Evolutionary conservation across 2,888 invertebrate genomes (phyloP), one percentile per base, ranked within the genome.

Genomic region (Sylvicola cinctus): DNA sequence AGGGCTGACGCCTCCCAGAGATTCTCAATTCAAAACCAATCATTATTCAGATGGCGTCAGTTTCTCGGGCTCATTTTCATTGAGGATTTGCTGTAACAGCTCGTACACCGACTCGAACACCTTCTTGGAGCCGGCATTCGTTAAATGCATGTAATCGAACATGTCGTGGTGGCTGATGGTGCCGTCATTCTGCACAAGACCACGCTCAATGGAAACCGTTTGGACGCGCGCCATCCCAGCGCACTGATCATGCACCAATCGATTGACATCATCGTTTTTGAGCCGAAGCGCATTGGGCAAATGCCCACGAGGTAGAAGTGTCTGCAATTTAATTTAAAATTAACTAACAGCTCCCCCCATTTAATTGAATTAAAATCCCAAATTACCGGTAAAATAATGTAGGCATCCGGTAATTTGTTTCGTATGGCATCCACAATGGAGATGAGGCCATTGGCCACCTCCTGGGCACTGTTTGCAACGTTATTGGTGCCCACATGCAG

Each of bases 401-500:
- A 77, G 38, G 77, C 74, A 53, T 73, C 70, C 32, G 80, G 77
- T 48, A 83, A 77, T 55, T 74, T 81, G 45, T 73, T 69, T 42
- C 71, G 66, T 46, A 87, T 75, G 44, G 67, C 67, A 46, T 67
- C 62, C 36, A 84, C 69, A 48, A 87, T 77, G 58, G 74, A 74
- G 49, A 75, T 49, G 41, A 91, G 75, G 13, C 87, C 90, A 45
- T 76, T 79, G 37, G 71, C 67, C 33, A 88, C 71, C 60, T 88
- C 70, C 45, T 79, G 76, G n/a, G 84, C 68, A 23, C 74, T 67
- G 53, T 84, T 70, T 34, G 66, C 67, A 51, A 79, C 68, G 62
- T 91, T 90, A 55, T 87, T 88, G 38, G 88, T 87, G 38, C 91
- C 90, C 41, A 81, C 78, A 55, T 81, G 73, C 34, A 91, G 58